phyloP scores from a whole-genome alignment of 1,140 invertebrate genomes.

The Eriocheir sinensis region DNA sequence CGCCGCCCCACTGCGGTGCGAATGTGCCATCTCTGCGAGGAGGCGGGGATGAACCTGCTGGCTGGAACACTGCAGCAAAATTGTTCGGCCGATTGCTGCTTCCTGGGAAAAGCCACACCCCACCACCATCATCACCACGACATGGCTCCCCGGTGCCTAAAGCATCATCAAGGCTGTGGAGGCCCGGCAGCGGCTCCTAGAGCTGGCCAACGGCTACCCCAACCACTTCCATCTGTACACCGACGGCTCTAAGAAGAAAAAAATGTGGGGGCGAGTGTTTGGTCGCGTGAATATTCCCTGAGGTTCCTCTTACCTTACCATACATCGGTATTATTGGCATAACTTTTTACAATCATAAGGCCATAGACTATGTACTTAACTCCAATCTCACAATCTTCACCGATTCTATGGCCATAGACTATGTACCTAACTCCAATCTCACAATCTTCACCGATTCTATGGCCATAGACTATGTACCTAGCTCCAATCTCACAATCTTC shows the following conservation, averaged over 20 bases:
- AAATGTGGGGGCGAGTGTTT: slow-evolving; percentile 16
- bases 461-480: background rate
- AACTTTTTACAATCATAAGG: slow-evolving; percentile 6
- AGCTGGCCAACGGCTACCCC: background rate
- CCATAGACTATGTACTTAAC: slow-evolving; percentile 28
- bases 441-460: background rate
- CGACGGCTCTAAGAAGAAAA: slow-evolving; percentile 5
- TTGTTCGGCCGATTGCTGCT: background rate
- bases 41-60: background rate
- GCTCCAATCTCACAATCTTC: too few relatives aligned
- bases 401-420: background rate
- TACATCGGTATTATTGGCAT: background rate
- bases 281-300: slow-evolving; percentile 26
- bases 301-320: background rate
- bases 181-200: background rate
- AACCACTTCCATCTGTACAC: background rate
- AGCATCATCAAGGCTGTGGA: background rate
- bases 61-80: background rate
- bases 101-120: background rate
- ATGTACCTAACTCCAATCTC: background rate
- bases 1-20: background rate
- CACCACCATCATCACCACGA: background rate
- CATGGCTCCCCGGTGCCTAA: background rate
- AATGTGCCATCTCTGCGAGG: background rate
- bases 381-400: background rate